These are phyloP conservation scores for Mionectes macconnelli DNA, from an alignment of 2,113 vertebrate genomes.

Conservation along the genomic window DNA sequence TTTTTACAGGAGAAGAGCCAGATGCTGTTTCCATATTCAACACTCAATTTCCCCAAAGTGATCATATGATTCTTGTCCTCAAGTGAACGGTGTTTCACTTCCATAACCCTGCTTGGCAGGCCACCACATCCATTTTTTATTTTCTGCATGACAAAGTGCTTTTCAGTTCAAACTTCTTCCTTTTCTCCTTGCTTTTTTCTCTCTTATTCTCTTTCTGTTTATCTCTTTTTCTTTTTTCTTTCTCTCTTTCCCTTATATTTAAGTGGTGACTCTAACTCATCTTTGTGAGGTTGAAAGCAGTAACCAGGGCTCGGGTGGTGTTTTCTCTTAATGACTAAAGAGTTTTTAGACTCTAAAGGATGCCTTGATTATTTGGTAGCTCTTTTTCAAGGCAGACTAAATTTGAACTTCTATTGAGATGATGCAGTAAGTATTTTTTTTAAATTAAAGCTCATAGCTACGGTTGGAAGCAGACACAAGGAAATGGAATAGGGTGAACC, in stretches of 20 bases:
- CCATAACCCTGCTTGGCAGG: background rate
- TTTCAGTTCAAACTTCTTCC: background rate
- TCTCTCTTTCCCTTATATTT: background rate
- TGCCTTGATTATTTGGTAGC: background rate
- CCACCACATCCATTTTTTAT: background rate
- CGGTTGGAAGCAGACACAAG: background rate
- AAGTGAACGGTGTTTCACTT: background rate
- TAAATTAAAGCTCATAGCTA: background rate
- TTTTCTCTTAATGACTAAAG: background rate
- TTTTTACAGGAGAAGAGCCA: slow-evolving; percentile 45
- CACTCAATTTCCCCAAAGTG: background rate
- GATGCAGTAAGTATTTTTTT: background rate
- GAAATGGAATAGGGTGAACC: background rate
- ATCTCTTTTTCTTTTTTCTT: no score
- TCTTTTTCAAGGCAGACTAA: background rate
- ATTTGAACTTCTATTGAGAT: background rate
- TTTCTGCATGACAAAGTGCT: background rate
- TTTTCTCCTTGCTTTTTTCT: no score
- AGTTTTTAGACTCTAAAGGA: background rate
- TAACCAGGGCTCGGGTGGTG: background rate
- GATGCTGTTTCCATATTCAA: slow-evolving; percentile 7
- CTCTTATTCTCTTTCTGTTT: no score
- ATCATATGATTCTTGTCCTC: background rate
- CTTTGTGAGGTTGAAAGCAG: background rate
- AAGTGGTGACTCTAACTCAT: background rate